Conservation (phyloP, 2,888 invertebrate species). For the Pachymerium ferrugineum region DNA sequence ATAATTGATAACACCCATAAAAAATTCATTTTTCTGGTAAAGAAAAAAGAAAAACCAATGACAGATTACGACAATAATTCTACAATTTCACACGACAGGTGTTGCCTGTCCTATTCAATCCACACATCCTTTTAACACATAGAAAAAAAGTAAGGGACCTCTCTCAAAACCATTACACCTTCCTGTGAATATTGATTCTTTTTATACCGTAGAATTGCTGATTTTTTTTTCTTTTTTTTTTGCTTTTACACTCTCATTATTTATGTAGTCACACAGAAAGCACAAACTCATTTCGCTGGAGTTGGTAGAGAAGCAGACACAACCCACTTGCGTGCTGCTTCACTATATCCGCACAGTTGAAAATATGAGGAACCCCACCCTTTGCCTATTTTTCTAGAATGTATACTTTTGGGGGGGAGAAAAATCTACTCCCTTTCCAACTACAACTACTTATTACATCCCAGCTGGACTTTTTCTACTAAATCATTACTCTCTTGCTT, state of each 20-base stretch:
- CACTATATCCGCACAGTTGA: constrained; percentile 12
- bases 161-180: constrained; percentile 12
- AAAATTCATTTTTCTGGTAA: constrained; percentile 2
- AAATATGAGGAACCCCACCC: constrained; percentile 1
- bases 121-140: too few relatives aligned
- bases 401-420: too few relatives aligned
- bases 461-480: constrained; percentile 3
- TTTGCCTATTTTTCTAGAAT: constrained; percentile 14
- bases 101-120: neutral
- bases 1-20: neutral
- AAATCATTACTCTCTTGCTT: neutral
- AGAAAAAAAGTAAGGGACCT: neutral
- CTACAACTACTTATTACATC: constrained; percentile 16
- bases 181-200: constrained; percentile 18
- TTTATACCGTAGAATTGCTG: neutral
- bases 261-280: constrained; percentile 24
- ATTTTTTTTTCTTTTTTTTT: neutral
- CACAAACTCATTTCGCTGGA: constrained; percentile 16
- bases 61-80: neutral
- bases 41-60: neutral
- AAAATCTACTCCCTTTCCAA: neutral
- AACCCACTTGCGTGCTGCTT: constrained; percentile 15
- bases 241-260: constrained; percentile 13
- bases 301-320: constrained; percentile 11
- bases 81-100: constrained; percentile 16